Evolutionary conservation across 1,140 invertebrate species (phyloP).

Genomic region (Drosophila pruinosa): DNA sequence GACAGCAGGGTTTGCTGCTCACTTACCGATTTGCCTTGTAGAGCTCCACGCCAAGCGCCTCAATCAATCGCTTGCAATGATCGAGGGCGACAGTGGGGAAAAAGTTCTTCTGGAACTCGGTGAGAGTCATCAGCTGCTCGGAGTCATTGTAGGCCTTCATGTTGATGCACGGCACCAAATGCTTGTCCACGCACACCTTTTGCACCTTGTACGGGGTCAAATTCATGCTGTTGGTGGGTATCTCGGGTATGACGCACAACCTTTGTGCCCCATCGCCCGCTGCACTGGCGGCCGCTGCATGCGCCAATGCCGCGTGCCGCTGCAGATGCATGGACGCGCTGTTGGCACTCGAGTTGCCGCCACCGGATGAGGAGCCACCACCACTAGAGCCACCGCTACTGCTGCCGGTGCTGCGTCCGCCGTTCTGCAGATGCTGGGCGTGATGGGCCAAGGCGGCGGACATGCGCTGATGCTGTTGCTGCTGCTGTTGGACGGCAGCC

Average conservation of each 20-base stretch:
- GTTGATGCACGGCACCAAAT: slow-evolving; percentile 93
- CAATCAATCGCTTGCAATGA: slow-evolving; percentile 90
- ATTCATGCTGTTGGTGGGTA: slow-evolving; percentile 67
- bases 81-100: slow-evolving; percentile 89
- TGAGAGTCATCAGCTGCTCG: slow-evolving; percentile 91
- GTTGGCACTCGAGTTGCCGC: slow-evolving; percentile 44
- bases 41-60: slow-evolving; percentile 90
- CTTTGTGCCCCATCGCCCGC: slow-evolving; percentile 60
- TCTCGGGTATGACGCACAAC: slow-evolving; percentile 73
- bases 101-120: slow-evolving; percentile 91
- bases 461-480: slow-evolving; percentile 64
- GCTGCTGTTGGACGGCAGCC: slow-evolving; percentile 39
- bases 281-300: slow-evolving; percentile 54
- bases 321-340: slow-evolving; percentile 78
- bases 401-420: slow-evolving; percentile 48
- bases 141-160: slow-evolving; percentile 91
- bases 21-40: slow-evolving; percentile 92
- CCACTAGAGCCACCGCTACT: slow-evolving; percentile 50
- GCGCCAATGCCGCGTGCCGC: slow-evolving; percentile 81
- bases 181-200: slow-evolving; percentile 90
- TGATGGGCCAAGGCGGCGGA: slow-evolving; percentile 53
- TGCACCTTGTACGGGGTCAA: slow-evolving; percentile 86
- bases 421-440: slow-evolving; percentile 58
- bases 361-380: slow-evolving; percentile 16
- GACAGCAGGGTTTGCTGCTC: neutral